Conservation (phyloP, 2,113 vertebrate genomes). For the Parus major region DNA sequence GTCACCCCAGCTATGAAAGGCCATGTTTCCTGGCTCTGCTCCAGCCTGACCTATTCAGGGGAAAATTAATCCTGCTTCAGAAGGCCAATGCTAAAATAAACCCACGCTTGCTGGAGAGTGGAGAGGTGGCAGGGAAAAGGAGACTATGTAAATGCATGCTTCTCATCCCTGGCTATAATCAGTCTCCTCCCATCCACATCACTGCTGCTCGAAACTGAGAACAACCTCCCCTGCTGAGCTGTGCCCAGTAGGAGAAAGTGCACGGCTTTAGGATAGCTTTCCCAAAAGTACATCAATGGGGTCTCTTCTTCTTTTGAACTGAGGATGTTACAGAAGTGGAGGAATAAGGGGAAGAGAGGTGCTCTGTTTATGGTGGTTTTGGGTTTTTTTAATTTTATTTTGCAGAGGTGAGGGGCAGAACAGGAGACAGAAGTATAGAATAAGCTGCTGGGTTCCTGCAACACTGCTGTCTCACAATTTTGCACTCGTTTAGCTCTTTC, state of each 20-base stretch:
- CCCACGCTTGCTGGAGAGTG: neutral
- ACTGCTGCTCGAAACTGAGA: neutral
- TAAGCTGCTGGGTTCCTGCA: neutral
- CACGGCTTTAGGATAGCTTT: neutral
- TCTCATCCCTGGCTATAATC: neutral
- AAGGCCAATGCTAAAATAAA: conserved; percentile 72
- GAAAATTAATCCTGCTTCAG: conserved; percentile 64
- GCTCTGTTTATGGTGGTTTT: neutral
- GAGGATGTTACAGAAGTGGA: neutral
- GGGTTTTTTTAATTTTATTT: neutral
- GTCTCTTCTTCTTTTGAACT: neutral
- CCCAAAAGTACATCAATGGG: neutral
- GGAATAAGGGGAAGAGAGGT: neutral
- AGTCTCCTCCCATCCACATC: neutral
- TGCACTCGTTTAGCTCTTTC: neutral
- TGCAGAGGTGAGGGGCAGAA: neutral
- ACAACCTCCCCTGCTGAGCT: neutral
- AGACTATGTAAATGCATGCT: neutral
- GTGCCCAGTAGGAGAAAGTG: conserved; percentile 44
- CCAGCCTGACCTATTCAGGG: conserved; percentile 53
- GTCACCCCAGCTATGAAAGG: conserved; percentile 24
- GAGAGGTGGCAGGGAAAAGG: neutral
- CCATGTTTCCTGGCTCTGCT: conserved; percentile 18
- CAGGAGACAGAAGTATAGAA: neutral
- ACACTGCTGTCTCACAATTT: neutral